Evolutionary conservation across 2,797 vertebrate genomes (phyloP), one percentile per base, ranked within the genome.

Genomic region (Malurus splendens): DNA sequence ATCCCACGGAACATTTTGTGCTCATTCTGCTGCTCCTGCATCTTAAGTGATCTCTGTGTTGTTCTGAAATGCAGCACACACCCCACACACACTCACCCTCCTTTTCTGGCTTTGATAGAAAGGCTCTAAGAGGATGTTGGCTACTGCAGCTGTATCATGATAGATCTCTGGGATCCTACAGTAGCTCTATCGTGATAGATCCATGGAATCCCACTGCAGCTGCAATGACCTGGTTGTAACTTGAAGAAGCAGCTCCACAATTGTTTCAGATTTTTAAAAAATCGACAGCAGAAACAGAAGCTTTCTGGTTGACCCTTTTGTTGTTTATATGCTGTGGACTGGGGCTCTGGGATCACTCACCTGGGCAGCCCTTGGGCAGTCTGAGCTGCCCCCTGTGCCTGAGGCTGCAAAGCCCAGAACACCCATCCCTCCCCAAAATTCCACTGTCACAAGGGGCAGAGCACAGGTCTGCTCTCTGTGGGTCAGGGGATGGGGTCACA

Each of bases 391-490:
- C n/a, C 2, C 22, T 12, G 51, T 50, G 47, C 12, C 36, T 33
- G 23, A 32, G 44, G 22, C 45, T 41, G 47, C 27, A 33, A 30
- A 57, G 33, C 14, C 8, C 3, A 12, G 39, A 41, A 14, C 8
- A 7, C 3, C 36, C n/a, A 20, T 18, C 50, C 50, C 41, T 44
- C 10, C 36, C n/a, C 24, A 48, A 39, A 54, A 66, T 13, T 6
- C 13, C 7, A 8, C 20, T 66, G 38, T n/a, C 27, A 30, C 27
- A 23, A 39, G 19, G n/a, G 42, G 51, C 66, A 68, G 19, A 71
- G 24, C 14, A 54, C 30, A 59, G 14, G 1, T 2, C 14, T 38
- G 44, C 4, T 16, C 14, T 66, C 61, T 0, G 0, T 22, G 60
- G 10, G 8, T 7, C 45, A 56, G 20, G 22, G 30, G 8, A 36